These are phyloP conservation scores for Thinocorus orbignyianus DNA, from an alignment of 2,113 vertebrate genomes.

Conservation along the genomic window DNA sequence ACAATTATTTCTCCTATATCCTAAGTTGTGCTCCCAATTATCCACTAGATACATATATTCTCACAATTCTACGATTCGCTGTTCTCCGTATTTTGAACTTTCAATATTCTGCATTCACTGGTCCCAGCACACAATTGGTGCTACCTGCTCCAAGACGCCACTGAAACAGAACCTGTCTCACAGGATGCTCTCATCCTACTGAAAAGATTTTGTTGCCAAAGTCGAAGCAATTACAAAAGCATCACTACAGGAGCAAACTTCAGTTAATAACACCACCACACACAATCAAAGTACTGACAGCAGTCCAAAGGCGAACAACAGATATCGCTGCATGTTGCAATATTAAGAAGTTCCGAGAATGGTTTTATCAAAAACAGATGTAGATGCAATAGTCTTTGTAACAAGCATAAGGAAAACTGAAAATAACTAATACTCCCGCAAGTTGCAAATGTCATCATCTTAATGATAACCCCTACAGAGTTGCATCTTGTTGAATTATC, in stretches of 20 bases:
- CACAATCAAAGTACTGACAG: background rate
- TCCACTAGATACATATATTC: background rate
- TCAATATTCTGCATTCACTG: background rate
- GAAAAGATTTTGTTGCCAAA: background rate
- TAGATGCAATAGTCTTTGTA: background rate
- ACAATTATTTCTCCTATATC: background rate
- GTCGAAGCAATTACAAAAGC: background rate
- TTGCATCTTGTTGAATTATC: conserved; percentile 31
- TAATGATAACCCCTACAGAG: background rate
- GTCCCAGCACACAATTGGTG: background rate
- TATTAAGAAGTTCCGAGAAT: background rate
- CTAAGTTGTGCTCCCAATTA: background rate
- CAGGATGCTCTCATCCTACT: background rate
- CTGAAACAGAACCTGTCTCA: background rate
- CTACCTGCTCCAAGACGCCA: background rate
- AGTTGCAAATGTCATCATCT: background rate
- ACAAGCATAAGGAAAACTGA: conserved; percentile 37
- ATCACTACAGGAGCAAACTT: background rate
- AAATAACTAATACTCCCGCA: conserved; percentile 22
- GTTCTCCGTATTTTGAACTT: background rate
- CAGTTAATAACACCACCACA: background rate
- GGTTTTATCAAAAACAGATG: background rate
- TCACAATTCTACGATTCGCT: background rate
- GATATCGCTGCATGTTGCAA: rapidly evolving
- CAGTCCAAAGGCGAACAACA: background rate